Evolutionary conservation across 2,797 vertebrate species (phyloP).

Genomic region (Champsocephalus esox): DNA sequence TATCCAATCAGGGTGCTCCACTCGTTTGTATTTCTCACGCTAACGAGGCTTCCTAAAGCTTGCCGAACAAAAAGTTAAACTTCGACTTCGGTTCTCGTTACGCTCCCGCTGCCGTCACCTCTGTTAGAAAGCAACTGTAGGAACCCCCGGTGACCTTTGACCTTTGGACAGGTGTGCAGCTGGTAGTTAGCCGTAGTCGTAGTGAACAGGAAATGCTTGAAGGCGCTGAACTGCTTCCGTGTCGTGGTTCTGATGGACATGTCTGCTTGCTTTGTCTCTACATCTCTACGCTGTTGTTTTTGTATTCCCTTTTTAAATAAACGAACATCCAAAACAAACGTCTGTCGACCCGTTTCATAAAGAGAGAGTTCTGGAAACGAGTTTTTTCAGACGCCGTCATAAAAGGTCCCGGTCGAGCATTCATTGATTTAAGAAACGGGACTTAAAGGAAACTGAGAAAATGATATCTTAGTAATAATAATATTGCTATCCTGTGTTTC

Average conservation of each 20-base stretch:
- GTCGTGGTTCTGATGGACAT: constrained; percentile 25
- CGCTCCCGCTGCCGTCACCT: constrained; percentile 1
- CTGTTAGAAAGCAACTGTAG: neutral
- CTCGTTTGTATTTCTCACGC: constrained; percentile 21
- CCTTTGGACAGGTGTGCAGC: constrained; percentile 31
- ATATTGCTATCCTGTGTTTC: no score
- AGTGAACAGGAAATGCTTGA: constrained; percentile 57
- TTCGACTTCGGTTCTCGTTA: neutral
- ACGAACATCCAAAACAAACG: no score
- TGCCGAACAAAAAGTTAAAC: neutral
- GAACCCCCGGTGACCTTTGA: constrained; percentile 39
- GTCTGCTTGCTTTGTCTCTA: constrained; percentile 64
- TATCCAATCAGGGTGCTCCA: constrained; percentile 62
- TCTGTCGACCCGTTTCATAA: no score
- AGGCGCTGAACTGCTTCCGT: constrained; percentile 32
- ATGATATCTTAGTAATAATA: no score
- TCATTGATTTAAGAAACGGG: no score
- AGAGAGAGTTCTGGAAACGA: no score
- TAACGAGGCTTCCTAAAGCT: constrained; percentile 5
- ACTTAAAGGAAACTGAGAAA: no score
- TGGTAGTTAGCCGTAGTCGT: constrained; percentile 38
- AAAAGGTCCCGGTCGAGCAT: no score
- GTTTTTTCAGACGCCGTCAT: no score
- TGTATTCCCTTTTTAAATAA: constrained; percentile 16
- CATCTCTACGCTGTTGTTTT: constrained; percentile 71